phyloP scores from a whole-genome alignment of 30 jellyfish, hydroid and myxozoan species.

The Aurelia sp. region DNA sequence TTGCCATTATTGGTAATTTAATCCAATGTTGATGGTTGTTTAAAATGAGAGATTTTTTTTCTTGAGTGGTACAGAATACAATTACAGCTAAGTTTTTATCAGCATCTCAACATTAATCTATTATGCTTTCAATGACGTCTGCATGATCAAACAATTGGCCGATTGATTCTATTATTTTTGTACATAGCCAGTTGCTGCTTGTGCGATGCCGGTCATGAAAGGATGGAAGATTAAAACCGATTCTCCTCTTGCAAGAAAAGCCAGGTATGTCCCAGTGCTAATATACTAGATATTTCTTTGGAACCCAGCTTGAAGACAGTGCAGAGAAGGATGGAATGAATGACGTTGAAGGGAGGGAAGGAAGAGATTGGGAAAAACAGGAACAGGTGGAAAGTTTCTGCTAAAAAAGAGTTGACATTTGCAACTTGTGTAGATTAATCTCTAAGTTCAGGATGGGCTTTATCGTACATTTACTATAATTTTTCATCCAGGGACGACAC shows the following conservation, averaged over 20 bases:
- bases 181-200: conserved; percentile 98
- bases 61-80: neutral
- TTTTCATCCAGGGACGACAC: too few relatives aligned
- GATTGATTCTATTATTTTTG: too few relatives aligned
- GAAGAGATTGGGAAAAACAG: too few relatives aligned
- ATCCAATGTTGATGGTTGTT: neutral
- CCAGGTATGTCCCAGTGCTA: conserved; percentile 48
- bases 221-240: conserved; percentile 99
- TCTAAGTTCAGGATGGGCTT: too few relatives aligned
- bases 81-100: neutral
- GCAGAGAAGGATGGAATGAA: too few relatives aligned
- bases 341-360: too few relatives aligned
- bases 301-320: too few relatives aligned
- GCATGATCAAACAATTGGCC: neutral
- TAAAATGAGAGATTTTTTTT: neutral
- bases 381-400: too few relatives aligned
- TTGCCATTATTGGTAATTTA: neutral
- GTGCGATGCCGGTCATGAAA: conserved; percentile 99
- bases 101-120: neutral
- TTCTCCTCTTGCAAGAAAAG: conserved; percentile 94
- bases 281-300: too few relatives aligned
- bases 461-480: too few relatives aligned
- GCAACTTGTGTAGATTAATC: too few relatives aligned
- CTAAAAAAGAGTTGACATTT: too few relatives aligned
- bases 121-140: neutral